These are phyloP conservation scores for Teinopalpus imperialis DNA, from an alignment of 2,888 invertebrate genomes.

Conservation along the genomic window DNA sequence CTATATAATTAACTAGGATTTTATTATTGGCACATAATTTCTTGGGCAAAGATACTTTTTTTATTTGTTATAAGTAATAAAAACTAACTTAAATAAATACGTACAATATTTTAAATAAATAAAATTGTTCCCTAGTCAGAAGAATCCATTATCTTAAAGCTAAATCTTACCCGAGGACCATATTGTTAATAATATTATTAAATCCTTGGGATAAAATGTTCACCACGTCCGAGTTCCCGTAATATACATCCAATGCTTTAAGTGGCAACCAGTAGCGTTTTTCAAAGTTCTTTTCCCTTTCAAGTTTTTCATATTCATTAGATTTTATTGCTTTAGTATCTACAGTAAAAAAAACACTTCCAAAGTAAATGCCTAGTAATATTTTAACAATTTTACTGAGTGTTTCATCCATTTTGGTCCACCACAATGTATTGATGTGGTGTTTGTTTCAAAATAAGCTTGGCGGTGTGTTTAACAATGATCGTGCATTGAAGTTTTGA, in stretches of 20 bases:
- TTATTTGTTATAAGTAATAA: too few relatives aligned
- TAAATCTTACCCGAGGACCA: slow-evolving; percentile 31
- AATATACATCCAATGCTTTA: slow-evolving; percentile 62
- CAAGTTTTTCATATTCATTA: neutral
- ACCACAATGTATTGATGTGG: neutral
- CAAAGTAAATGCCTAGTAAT: neutral
- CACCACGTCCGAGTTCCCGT: slow-evolving; percentile 56
- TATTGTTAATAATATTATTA: slow-evolving; percentile 44
- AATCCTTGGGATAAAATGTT: slow-evolving; percentile 57
- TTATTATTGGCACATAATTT: too few relatives aligned
- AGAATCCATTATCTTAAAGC: too few relatives aligned
- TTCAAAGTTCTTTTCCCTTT: slow-evolving; percentile 5
- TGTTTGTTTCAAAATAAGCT: neutral
- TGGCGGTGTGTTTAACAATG: neutral
- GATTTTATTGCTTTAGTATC: neutral
- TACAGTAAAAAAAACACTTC: neutral
- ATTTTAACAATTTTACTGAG: neutral
- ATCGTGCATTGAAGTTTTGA: neutral
- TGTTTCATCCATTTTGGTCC: neutral
- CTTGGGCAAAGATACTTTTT: too few relatives aligned
- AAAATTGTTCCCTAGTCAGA: too few relatives aligned
- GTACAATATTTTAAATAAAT: too few relatives aligned
- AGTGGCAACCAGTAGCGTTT: slow-evolving; percentile 50
- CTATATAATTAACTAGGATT: too few relatives aligned
- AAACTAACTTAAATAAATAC: too few relatives aligned